phyloP scores from a whole-genome alignment of 2,888 invertebrate genomes.

The Lepidochrysops patricia region DNA sequence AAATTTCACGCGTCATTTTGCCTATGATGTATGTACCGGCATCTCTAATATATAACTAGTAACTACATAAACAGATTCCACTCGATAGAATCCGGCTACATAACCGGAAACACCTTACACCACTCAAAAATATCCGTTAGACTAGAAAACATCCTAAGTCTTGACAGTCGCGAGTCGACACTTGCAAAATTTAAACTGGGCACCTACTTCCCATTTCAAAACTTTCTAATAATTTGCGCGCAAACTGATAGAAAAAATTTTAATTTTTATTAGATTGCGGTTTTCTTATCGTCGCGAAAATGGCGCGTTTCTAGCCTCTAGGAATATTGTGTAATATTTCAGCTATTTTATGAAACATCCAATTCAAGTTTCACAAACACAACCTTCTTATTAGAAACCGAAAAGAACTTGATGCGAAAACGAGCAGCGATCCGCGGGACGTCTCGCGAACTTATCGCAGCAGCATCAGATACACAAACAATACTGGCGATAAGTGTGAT shows the following conservation, averaged over 20 bases:
- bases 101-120: neutral
- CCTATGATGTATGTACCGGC: slow-evolving; percentile 22
- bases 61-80: slow-evolving; percentile 8
- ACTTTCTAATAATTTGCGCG: neutral
- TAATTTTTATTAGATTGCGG: neutral
- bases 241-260: neutral
- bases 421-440: slow-evolving; percentile 23
- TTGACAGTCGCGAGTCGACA: neutral
- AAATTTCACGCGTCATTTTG: slow-evolving; percentile 32
- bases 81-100: neutral
- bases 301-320: too few species aligned
- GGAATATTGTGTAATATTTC: too few species aligned
- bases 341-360: neutral
- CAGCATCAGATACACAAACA: slow-evolving; percentile 16
- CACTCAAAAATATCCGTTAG: neutral
- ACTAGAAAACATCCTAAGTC: neutral
- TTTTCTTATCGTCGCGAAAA: too few species aligned
- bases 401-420: neutral
- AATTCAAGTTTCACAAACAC: neutral
- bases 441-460: slow-evolving; percentile 8
- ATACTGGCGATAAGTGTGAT: slow-evolving; percentile 27
- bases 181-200: neutral
- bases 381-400: neutral
- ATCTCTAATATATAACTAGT: neutral
- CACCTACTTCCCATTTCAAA: neutral